phyloP scores from a whole-genome alignment of 2,797 vertebrate species.

The Paedocypris micromegethes region DNA sequence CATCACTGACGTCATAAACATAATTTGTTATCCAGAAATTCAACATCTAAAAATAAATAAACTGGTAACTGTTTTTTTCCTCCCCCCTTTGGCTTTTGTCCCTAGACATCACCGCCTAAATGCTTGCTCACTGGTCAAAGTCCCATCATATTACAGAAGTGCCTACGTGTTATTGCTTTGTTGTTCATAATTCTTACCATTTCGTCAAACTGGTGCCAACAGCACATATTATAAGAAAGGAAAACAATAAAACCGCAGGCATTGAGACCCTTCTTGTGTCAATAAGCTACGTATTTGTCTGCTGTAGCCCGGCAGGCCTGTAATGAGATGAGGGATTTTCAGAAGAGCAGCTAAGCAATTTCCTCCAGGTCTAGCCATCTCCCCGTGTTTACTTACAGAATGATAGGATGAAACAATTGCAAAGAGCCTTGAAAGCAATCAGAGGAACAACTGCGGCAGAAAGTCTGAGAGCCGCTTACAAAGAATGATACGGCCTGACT shows the following conservation, averaged over 20 bases:
- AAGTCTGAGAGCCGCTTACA: constrained; percentile 34
- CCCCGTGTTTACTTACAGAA: constrained; percentile 34
- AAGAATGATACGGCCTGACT: constrained; percentile 31
- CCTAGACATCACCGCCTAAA: too few relatives aligned
- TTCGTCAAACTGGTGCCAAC: too few relatives aligned
- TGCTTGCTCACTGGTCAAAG: too few relatives aligned
- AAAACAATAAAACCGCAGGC: constrained; percentile 19
- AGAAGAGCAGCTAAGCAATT: constrained; percentile 35
- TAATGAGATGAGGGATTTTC: constrained; percentile 41
- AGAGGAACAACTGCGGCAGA: constrained; percentile 46
- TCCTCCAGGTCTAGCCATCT: constrained; percentile 23
- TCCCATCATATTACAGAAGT: too few relatives aligned
- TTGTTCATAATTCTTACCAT: too few relatives aligned
- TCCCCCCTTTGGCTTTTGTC: too few relatives aligned
- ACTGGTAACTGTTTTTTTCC: too few relatives aligned
- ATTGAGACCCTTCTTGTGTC: constrained; percentile 14
- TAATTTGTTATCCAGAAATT: too few relatives aligned
- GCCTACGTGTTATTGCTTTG: too few relatives aligned
- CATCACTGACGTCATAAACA: too few relatives aligned
- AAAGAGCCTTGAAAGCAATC: constrained; percentile 62
- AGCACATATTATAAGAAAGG: neutral
- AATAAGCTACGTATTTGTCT: constrained; percentile 21
- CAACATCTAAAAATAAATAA: too few relatives aligned
- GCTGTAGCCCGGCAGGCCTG: constrained; percentile 5
- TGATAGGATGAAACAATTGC: constrained; percentile 28